Conservation (phyloP, 2,888 invertebrate genomes). For the Cerastoderma edule region DNA sequence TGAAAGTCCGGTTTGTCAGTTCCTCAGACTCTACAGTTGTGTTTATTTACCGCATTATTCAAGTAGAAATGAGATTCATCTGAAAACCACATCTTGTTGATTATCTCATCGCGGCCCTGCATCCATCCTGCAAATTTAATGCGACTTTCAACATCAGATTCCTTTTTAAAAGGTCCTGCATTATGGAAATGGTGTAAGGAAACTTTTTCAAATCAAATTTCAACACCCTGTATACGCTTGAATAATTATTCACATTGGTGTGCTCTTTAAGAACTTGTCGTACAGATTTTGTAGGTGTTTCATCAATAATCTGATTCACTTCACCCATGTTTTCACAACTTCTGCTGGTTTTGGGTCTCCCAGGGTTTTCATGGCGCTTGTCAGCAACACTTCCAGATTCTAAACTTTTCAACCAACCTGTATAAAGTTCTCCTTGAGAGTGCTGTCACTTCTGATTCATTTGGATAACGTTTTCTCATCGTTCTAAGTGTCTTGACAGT, state of each 20-base stretch:
- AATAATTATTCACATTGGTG: conserved; percentile 13
- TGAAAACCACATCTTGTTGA: conserved; percentile 28
- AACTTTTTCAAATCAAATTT: conserved; percentile 25
- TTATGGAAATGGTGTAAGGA: conserved; percentile 29
- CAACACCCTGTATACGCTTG: conserved; percentile 32
- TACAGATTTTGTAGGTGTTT: conserved; percentile 28
- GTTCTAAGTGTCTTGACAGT: conserved; percentile 15
- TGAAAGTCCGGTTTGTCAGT: conserved; percentile 20
- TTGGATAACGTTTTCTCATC: conserved; percentile 14
- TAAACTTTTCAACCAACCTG: background rate
- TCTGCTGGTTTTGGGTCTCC: background rate
- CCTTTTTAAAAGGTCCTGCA: conserved; percentile 34
- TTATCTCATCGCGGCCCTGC: background rate
- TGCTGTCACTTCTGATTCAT: background rate
- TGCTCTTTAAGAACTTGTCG: conserved; percentile 24
- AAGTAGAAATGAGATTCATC: no score
- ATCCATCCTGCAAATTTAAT: conserved; percentile 29
- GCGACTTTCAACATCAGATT: conserved; percentile 18
- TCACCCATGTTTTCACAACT: conserved; percentile 5
- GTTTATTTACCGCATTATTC: conserved; percentile 26
- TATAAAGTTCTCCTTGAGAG: background rate
- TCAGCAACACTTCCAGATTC: background rate
- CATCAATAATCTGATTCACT: conserved; percentile 14
- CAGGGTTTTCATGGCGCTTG: background rate
- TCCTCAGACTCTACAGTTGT: conserved; percentile 28